These are phyloP conservation scores for Cantharis nigra DNA, from an alignment of 2,888 invertebrate species.

Conservation along the genomic window DNA sequence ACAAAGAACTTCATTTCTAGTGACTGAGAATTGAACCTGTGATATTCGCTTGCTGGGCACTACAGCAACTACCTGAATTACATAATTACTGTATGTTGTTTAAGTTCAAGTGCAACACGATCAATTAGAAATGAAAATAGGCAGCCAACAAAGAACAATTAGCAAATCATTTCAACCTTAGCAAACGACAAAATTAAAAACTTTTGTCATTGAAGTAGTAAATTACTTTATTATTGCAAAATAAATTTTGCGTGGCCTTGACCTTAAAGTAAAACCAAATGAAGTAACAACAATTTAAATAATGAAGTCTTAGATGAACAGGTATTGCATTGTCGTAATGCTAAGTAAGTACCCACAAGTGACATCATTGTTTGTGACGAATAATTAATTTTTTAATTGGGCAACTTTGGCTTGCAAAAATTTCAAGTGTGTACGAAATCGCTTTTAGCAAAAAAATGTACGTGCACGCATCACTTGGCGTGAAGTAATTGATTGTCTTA, in stretches of 20 bases:
- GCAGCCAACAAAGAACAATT: not conserved
- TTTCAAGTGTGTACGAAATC: not conserved
- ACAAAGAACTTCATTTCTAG: too few species aligned
- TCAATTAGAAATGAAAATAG: not conserved
- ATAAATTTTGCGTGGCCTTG: not conserved
- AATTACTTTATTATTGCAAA: not conserved
- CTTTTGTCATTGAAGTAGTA: not conserved
- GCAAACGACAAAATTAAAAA: not conserved
- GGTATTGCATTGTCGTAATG: not conserved
- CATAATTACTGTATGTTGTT: too few species aligned
- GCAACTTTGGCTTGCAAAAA: not conserved
- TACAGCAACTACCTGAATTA: too few species aligned
- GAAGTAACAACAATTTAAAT: not conserved
- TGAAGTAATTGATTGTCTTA: constrained; percentile 3
- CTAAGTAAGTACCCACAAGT: not conserved
- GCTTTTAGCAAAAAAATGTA: not conserved
- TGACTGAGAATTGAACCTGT: too few species aligned
- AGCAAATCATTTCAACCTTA: not conserved
- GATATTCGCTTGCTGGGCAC: too few species aligned
- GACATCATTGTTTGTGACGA: not conserved
- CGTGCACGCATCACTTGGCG: not conserved
- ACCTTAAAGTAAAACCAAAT: constrained; percentile 1
- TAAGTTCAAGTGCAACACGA: not conserved
- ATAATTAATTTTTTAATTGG: not conserved
- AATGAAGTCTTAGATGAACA: not conserved